phyloP scores from a whole-genome alignment of 2,113 vertebrate species.

The Grammomys surdaster region DNA sequence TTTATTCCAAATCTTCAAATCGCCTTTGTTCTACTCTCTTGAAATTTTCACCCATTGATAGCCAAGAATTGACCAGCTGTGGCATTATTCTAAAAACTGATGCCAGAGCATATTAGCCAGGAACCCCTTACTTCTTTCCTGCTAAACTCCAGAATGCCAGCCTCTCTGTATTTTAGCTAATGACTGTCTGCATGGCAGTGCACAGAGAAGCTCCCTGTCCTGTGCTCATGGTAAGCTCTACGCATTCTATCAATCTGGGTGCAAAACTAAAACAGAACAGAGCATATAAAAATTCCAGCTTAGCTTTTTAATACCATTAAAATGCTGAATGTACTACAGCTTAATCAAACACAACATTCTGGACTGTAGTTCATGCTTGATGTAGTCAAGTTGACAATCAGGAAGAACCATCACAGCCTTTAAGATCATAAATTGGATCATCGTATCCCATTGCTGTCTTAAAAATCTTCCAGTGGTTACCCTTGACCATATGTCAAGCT shows the following conservation, averaged over 20 bases:
- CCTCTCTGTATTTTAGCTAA: slow-evolving; percentile 55
- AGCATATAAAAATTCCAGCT: neutral
- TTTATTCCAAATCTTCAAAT: slow-evolving; percentile 65
- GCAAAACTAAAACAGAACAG: neutral
- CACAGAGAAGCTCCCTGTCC: slow-evolving; percentile 59
- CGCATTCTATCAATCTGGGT: neutral
- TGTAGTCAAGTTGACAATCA: too few relatives aligned
- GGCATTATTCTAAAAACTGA: neutral
- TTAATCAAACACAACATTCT: neutral
- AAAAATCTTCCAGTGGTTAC: too few relatives aligned
- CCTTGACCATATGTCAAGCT: neutral
- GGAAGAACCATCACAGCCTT: too few relatives aligned
- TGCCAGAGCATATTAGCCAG: neutral
- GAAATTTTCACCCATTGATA: slow-evolving; percentile 53
- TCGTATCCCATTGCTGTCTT: too few relatives aligned
- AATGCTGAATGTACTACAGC: neutral
- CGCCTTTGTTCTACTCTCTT: slow-evolving; percentile 47
- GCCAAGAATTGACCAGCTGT: neutral
- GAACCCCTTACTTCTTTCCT: neutral
- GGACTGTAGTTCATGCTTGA: too few relatives aligned
- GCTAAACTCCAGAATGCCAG: slow-evolving; percentile 36
- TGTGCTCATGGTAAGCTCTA: neutral
- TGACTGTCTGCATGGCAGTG: neutral
- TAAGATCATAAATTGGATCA: too few relatives aligned
- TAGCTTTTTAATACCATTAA: neutral